These are phyloP conservation scores for Coenobita brevimanus DNA, from an alignment of 1,140 invertebrate genomes.

Conservation along the genomic window DNA sequence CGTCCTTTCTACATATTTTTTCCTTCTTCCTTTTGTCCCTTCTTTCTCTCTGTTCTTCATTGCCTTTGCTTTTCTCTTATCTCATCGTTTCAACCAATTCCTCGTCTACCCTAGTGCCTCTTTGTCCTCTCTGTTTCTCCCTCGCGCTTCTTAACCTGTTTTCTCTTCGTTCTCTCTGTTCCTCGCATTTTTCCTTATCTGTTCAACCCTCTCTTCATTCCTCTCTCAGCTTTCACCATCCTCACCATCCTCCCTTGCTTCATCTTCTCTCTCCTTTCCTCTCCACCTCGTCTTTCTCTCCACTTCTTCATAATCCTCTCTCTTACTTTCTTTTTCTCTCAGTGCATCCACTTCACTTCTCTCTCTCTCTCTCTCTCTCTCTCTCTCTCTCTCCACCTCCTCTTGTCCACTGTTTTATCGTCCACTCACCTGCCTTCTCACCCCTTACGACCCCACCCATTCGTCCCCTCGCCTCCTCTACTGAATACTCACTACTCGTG, in stretches of 20 bases:
- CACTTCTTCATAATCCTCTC: not conserved
- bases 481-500: too few relatives aligned
- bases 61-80: not conserved
- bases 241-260: not conserved
- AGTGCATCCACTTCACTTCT: not conserved
- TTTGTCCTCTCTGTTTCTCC: constrained; percentile 9
- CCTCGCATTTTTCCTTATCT: not conserved
- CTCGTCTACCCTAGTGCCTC: not conserved
- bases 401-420: not conserved
- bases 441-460: not conserved
- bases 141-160: not conserved
- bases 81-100: too few relatives aligned
- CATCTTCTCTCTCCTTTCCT: not conserved
- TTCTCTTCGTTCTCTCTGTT: not conserved
- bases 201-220: not conserved
- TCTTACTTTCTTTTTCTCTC: not conserved
- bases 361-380: constrained; percentile 25
- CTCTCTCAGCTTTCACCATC: not conserved
- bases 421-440: not conserved
- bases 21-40: not conserved
- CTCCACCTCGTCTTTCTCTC: not conserved
- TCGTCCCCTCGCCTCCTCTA: too few relatives aligned
- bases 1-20: not conserved
- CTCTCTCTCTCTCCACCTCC: not conserved
- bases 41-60: not conserved